phyloP scores from a whole-genome alignment of 2,113 vertebrate species.

The Mystacornis crossleyi region DNA sequence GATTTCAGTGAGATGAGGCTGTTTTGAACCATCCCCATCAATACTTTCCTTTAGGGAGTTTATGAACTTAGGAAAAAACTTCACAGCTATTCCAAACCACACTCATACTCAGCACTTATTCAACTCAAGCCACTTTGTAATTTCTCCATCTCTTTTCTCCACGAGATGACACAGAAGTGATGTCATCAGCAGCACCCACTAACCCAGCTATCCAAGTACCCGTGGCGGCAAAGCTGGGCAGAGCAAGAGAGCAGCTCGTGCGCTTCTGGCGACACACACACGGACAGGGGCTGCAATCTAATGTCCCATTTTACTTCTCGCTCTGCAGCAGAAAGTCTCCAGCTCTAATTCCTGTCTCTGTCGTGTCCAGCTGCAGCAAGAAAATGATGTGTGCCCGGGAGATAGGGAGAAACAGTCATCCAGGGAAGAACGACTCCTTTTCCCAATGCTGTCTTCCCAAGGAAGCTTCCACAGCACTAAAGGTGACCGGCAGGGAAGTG shows the following conservation, averaged over 20 bases:
- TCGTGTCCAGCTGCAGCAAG: neutral
- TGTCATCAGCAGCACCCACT: neutral
- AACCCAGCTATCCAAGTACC: neutral
- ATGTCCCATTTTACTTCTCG: neutral
- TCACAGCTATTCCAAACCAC: neutral
- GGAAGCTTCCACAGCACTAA: neutral
- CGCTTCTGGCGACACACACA: neutral
- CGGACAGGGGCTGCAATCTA: fast-evolving
- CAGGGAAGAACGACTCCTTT: neutral
- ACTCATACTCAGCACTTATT: neutral
- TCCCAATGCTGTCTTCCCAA: neutral
- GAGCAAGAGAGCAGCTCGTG: fast-evolving
- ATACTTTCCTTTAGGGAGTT: neutral
- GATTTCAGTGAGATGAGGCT: neutral
- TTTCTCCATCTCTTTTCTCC: neutral
- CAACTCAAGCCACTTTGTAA: neutral
- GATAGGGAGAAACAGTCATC: fast-evolving
- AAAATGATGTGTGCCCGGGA: fast-evolving
- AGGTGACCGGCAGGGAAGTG: neutral
- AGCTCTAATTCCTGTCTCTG: neutral
- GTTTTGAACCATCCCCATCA: neutral
- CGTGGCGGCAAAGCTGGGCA: neutral
- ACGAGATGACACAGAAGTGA: neutral
- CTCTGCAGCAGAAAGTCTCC: neutral
- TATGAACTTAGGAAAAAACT: neutral